Evolutionary conservation across 2,797 vertebrate species (phyloP).

Genomic region (Chrysolophus pictus): DNA sequence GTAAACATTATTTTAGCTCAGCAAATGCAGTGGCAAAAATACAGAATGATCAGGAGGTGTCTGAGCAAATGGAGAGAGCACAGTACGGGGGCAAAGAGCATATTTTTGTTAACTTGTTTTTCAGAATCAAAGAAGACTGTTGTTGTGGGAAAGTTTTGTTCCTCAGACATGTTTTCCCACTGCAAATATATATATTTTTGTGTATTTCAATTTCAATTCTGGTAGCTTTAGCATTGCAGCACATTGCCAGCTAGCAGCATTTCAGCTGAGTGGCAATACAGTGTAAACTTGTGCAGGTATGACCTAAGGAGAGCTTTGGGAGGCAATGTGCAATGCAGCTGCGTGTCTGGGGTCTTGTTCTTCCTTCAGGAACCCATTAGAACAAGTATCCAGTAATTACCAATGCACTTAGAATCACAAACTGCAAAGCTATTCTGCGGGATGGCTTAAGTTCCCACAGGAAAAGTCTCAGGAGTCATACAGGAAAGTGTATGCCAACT

Average conservation of each 20-base stretch:
- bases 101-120: accelerated
- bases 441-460: neutral
- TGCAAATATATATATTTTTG: neutral
- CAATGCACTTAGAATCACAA: neutral
- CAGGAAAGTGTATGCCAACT: neutral
- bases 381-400: neutral
- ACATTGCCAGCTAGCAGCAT: neutral
- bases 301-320: neutral
- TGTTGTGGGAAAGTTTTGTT: neutral
- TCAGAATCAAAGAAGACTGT: neutral
- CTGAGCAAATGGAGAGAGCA: neutral
- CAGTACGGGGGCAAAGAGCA: neutral
- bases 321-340: neutral
- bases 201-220: neutral
- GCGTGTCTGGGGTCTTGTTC: neutral
- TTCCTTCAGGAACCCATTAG: neutral
- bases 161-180: neutral
- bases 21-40: neutral
- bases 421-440: neutral
- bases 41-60: neutral
- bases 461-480: neutral
- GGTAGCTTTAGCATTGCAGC: neutral
- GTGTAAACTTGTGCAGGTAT: neutral
- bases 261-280: neutral
- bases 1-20: neutral